Evolutionary conservation across 2,797 vertebrate species (phyloP), one percentile per base, ranked within the genome.

Genomic region (Microctenopoma steveboyesi): DNA sequence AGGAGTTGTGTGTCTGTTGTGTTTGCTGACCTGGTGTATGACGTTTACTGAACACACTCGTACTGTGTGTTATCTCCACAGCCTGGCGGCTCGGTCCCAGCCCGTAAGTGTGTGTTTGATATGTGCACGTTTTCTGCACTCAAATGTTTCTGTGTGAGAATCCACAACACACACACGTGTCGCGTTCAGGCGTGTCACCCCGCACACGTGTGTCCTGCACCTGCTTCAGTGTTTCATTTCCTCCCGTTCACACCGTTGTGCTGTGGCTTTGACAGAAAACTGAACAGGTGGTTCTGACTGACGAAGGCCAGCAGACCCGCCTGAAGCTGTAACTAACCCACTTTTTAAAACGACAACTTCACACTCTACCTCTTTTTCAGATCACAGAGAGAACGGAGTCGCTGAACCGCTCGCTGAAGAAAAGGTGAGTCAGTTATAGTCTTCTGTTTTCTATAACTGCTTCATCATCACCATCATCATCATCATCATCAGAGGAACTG

Each of bases 301-400:
- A 74, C 1, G 60, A 51, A 69, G 52, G 5, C 59, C 74, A 46
- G 60, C 56, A n/a, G 61, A 50, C 59, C 22, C 14, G 2, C 27
- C 30, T 8, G 0, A 33, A 62, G 15, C 56, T 66, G 48, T 42
- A 62, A 63, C 69, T 48, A 61, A 55, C 15, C 54, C 46, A 30
- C 53, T 15, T 55, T 51, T 45, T 1, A 15, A 47, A 42, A 33
- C 3, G 1, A 33, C 30, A 5, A 83, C 25, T 11, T 46, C 37
- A 40, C 3, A n/a, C 57, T 63, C 9, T 51, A 18, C 18, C 18
- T 62, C 61, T 55, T 49, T 81, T 89, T 10, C 84, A 99, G 97
- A 94, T 98, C 82, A 92, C 92, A 0, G 95, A 97, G 82, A 94
- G 95, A 74, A 96, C 96, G 0, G 95, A 97, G 86, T 96, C 92